phyloP scores from a whole-genome alignment of 37 sponge, comb jelly and placozoan species.

The Amphimedon queenslandica region DNA sequence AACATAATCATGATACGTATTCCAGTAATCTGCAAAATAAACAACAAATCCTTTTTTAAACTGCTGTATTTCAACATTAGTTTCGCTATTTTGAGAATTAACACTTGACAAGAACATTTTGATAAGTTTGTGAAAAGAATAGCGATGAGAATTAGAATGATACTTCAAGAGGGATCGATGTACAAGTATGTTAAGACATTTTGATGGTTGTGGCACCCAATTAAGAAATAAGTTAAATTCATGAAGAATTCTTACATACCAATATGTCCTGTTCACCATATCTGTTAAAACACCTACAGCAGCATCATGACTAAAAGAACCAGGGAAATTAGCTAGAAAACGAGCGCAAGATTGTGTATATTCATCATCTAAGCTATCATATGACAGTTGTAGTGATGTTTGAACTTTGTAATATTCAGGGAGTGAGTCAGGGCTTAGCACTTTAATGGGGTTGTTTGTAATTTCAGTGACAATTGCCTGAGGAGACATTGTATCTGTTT shows the following conservation, averaged over 20 bases:
- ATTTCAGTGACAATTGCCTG: slow-evolving; percentile 5
- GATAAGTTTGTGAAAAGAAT: slow-evolving; percentile 30
- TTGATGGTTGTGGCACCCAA: not conserved
- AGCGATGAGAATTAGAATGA: not conserved
- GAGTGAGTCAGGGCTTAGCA: slow-evolving; percentile 13
- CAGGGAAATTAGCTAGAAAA: slow-evolving; percentile 28
- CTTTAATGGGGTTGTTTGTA: slow-evolving; percentile 1
- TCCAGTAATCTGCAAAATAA: not conserved
- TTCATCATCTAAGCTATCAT: slow-evolving; percentile 8
- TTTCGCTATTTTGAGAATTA: not conserved
- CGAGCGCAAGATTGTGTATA: slow-evolving; percentile 1
- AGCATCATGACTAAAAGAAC: slow-evolving; percentile 11
- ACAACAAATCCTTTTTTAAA: slow-evolving; percentile 10
- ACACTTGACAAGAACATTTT: slow-evolving; percentile 8
- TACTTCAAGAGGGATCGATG: slow-evolving; percentile 16
- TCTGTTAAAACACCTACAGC: slow-evolving; percentile 7
- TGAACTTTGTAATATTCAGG: not conserved
- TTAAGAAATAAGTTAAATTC: not conserved
- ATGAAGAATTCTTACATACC: not conserved
- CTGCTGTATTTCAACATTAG: not conserved
- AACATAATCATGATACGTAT: not conserved
- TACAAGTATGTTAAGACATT: slow-evolving; percentile 3
- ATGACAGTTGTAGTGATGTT: slow-evolving; percentile 19
- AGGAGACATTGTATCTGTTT: slow-evolving; percentile 9
- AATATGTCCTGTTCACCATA: not conserved